Percentiles rank a stretch among this genome's conserved stretches.
These are phyloP conservation scores for Hormaphis cornu DNA, from an alignment of 1,140 invertebrate species.

Conservation along the genomic window DNA sequence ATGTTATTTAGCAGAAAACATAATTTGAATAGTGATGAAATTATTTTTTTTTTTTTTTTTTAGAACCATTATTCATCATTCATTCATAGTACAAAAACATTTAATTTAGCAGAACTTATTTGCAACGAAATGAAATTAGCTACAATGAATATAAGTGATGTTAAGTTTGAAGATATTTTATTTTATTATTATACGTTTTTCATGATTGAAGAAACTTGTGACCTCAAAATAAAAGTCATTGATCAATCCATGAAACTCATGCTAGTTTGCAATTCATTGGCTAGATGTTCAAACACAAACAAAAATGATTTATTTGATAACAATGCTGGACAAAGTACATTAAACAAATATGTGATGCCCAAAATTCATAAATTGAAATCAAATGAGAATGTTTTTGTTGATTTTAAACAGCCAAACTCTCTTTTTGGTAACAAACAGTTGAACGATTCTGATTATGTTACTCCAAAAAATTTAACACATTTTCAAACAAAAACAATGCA, in stretches of 20 bases:
- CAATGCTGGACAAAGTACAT: neutral
- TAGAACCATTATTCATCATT: neutral
- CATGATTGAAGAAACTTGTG: neutral
- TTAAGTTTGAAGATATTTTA: neutral
- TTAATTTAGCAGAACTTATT: conserved; percentile 22
- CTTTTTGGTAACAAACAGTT: neutral
- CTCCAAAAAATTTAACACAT: no score
- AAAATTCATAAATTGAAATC: neutral
- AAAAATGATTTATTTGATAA: neutral
- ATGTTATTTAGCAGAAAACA: neutral
- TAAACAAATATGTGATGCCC: neutral
- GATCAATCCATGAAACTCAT: neutral
- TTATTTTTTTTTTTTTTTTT: neutral
- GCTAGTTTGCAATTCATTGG: neutral
- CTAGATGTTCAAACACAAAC: neutral
- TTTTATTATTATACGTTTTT: neutral
- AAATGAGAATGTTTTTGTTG: neutral
- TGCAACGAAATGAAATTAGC: conserved; percentile 1
- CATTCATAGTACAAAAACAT: neutral
- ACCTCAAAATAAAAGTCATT: neutral
- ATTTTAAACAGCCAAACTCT: neutral
- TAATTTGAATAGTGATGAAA: neutral
- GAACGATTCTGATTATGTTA: no score
- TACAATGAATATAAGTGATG: neutral
- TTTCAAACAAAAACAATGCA: no score